Base-by-base conservation (phyloP, 2,888 invertebrate genomes). In the Drosophila anomalata region DNA sequence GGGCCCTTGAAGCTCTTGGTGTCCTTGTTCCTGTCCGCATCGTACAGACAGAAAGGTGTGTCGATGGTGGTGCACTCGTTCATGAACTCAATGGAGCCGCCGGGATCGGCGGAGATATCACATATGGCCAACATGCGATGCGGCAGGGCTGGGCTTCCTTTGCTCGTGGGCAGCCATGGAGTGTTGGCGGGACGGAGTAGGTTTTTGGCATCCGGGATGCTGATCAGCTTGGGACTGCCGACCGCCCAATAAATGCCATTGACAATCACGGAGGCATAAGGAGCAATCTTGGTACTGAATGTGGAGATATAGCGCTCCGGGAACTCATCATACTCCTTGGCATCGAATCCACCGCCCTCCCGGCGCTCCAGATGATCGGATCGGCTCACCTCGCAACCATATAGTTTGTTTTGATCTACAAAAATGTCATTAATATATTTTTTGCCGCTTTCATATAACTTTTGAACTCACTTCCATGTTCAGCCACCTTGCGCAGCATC, bases 221-320 rank as follows among this genome's bases (percentile, higher is more conserved):
- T 98, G 56, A 99, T 93, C 31, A 99, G 92, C 90, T 99, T 97
- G 0, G 99, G 99, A 75, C 98, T 97, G 86, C 97, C 97, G 0
- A 98, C 97, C 0, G 98, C 99, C 98, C 99, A 99, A 92, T 99
- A 99, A 86, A 99, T 99, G 29, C 99, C 98, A 90, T 99, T 99
- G 47, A 99, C 94, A 68, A 99, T 95, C 1, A 98, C 97, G 0
- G 98, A 98, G 0, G 99, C 98, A 91, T 98, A 99, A 0, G 99
- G 99, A 0, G 99, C 99, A 77, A 99, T 97, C 94, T 96, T 97
- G 89, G 97, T 97, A 78, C 97, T 97, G 91, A 99, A 99, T 0
- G 96, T 97, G 3, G 99, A 99, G 58, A 97, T 96, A 90, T 99
- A 99, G 84, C 95, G 93, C 88, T 98, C 97, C 0, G 99, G 99